A percentile compares a stretch with the other conserved stretches of the same genome.
phyloP scores from a whole-genome alignment of 2,888 invertebrate genomes.

The Dicyrtoma fusca region DNA sequence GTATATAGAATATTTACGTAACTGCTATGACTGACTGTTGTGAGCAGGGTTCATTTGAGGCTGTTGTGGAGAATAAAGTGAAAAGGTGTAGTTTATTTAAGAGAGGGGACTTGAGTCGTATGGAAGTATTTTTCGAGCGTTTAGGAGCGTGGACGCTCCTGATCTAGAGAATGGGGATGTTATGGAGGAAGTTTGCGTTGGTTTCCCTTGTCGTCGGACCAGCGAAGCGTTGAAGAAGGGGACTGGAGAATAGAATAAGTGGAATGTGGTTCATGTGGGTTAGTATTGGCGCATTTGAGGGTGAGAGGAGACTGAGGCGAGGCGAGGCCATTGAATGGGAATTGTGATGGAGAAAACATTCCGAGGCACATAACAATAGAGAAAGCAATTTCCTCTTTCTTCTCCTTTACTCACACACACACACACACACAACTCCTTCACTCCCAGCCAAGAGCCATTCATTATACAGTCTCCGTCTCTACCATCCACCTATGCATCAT shows the following conservation, averaged over 20 bases:
- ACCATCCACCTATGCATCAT: neutral
- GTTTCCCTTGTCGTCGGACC: neutral
- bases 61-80: no score
- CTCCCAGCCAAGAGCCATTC: neutral
- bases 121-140: no score
- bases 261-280: constrained; percentile 30
- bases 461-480: neutral
- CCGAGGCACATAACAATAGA: constrained; percentile 42
- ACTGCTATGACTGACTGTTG: no score
- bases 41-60: no score
- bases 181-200: constrained; percentile 4
- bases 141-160: neutral
- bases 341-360: constrained; percentile 38
- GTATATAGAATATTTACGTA: no score
- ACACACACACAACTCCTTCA: neutral
- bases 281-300: constrained; percentile 15
- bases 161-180: neutral
- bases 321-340: constrained; percentile 31
- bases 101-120: no score
- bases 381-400: constrained; percentile 47
- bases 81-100: no score
- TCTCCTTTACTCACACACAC: constrained; percentile 2
- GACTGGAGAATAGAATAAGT: constrained; percentile 18
- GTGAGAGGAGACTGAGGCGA: neutral
- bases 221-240: constrained; percentile 15